Evolutionary conservation across 2,888 invertebrate genomes (phyloP), one percentile per base, ranked within the genome.

Genomic region (Tridacna gigas): DNA sequence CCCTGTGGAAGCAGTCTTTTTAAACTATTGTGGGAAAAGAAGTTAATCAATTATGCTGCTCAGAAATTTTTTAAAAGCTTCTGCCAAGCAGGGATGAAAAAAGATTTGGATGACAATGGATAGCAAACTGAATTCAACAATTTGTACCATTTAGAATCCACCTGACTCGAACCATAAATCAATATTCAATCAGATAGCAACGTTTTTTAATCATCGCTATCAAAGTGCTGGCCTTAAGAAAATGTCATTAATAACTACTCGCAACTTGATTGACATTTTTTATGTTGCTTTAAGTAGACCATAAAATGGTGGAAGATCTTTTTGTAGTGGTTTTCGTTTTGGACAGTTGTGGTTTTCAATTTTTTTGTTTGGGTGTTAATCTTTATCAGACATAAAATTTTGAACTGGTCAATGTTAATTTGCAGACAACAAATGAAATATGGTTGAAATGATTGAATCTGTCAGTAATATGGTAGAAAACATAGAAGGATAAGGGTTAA

Each of bases 181-280:
- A 69, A 28, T 45, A n/a, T 47, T 69, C 69, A 69, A 69, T 69
- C 69, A 69, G 69, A 69, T 69, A 69, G 45, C 25, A 47, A n/a
- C 0, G 69, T 69, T 47, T 37, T 69, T 45, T 69, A 69, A 69
- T 69, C 69, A 69, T 69, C 12, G 20, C n/a, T 47, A 63, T 63
- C 63, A 63, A 63, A 63, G 22, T 25, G 13, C n/a, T n/a, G 63
- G 12, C 22, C n/a, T 18, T n/a, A 22, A 22, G 25, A 22, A 63
- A 63, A 63, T 63, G 63, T 63, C 63, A 25, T 63, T 63, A 63
- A 63, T 25, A 56, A 56, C 56, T 56, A 56, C 56, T 56, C 56
- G 3, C 56, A 3, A 56, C 20, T 56, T 56, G 56, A 56, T 56
- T 56, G 56, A 56, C 56, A 56, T 15, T 15, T 15, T 56, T 56